phyloP scores from a whole-genome alignment of 2,888 invertebrate genomes.

The Micropterix aruncella region DNA sequence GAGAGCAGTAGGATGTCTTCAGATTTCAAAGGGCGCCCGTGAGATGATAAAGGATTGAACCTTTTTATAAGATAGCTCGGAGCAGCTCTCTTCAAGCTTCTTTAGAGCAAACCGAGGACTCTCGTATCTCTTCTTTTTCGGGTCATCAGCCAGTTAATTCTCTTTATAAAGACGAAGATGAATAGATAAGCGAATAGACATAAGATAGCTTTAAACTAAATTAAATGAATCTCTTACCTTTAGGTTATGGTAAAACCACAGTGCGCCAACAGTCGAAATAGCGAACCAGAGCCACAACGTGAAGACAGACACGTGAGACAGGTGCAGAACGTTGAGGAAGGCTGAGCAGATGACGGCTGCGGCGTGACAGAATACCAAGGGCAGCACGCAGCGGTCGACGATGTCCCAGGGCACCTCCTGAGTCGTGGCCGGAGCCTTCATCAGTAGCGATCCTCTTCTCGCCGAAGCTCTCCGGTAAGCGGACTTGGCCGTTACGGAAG shows the following conservation, averaged over 20 bases:
- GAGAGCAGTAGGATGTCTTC: too few species aligned
- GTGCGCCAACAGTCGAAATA: conserved; percentile 56
- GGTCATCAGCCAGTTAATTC: background rate
- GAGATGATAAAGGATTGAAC: too few species aligned
- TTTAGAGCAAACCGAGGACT: too few species aligned
- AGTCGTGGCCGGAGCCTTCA: conserved; percentile 36
- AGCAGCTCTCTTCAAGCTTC: too few species aligned
- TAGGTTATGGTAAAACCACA: conserved; percentile 72
- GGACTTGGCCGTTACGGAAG: conserved; percentile 35
- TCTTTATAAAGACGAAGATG: background rate
- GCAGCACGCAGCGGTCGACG: conserved; percentile 61
- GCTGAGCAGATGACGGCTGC: conserved; percentile 62
- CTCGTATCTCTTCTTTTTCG: too few species aligned
- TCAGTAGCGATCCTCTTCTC: conserved; percentile 40
- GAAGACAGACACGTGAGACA: conserved; percentile 64
- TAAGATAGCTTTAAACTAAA: too few species aligned
- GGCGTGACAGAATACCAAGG: conserved; percentile 68
- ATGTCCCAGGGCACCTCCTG: conserved; percentile 59
- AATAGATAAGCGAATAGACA: background rate
- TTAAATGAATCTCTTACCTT: conserved; percentile 44
- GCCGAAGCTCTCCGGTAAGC: conserved; percentile 37
- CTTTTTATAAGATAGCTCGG: too few species aligned
- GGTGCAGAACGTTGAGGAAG: conserved; percentile 52
- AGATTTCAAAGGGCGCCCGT: too few species aligned
- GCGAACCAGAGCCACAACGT: conserved; percentile 67